Percentiles rank a stretch among this genome's conserved stretches.
phyloP scores from a whole-genome alignment of 2,797 vertebrate species.

The Cirrhinus mrigala region DNA sequence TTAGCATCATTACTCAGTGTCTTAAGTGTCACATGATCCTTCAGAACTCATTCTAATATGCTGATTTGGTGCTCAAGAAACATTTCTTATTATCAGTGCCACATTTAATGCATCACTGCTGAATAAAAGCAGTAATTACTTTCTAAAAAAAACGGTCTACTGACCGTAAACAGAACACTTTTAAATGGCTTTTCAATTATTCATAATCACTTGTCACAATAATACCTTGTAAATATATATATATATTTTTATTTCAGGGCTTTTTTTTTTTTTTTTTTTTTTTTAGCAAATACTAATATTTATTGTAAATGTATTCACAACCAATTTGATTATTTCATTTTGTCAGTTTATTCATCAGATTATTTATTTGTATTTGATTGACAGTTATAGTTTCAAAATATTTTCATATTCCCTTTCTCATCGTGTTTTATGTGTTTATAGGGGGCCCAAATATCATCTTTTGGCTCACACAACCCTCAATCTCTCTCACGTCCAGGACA shows the following conservation, averaged over 20 bases:
- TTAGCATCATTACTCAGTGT: neutral
- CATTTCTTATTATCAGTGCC: neutral
- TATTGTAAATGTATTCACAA: neutral
- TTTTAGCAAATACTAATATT: neutral
- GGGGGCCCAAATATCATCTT: conserved; percentile 91
- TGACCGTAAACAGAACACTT: neutral
- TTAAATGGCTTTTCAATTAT: neutral
- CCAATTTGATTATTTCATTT: neutral
- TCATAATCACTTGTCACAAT: neutral
- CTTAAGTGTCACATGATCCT: neutral
- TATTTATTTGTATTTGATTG: neutral
- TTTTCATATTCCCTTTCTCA: neutral
- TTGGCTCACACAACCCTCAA: conserved; percentile 87
- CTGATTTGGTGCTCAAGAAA: neutral
- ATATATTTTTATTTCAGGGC: neutral
- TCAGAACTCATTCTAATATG: neutral
- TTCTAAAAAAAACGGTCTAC: neutral
- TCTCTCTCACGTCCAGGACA: conserved; percentile 88
- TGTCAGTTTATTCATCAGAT: neutral
- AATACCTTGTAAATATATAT: neutral
- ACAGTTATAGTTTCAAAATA: neutral
- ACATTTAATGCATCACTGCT: neutral
- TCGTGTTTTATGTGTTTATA: conserved; percentile 66
- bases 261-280: neutral
- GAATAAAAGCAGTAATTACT: neutral